Conservation (phyloP, 2,888 invertebrate species). For the Antheraea assamensis region DNA sequence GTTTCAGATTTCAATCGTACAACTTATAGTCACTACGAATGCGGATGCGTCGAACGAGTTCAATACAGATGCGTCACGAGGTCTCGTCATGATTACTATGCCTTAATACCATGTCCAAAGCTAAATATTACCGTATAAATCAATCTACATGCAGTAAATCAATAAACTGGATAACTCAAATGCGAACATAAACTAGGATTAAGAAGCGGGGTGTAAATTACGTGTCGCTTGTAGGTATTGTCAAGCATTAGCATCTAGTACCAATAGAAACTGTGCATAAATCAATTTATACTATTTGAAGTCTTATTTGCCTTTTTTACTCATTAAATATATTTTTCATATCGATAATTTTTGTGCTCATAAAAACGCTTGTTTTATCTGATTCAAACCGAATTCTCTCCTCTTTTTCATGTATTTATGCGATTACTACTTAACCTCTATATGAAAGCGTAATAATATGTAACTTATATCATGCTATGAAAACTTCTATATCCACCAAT, state of each 20-base stretch:
- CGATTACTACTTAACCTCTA: no score
- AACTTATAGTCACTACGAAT: not conserved
- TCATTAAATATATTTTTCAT: no score
- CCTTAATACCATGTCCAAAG: not conserved
- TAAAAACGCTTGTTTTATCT: no score
- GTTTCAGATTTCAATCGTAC: no score
- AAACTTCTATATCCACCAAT: no score
- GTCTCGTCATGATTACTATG: no score
- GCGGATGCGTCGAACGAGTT: not conserved
- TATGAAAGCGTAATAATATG: no score
- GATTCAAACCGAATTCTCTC: no score
- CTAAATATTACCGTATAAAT: not conserved
- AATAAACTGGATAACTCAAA: not conserved
- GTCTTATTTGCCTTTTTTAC: not conserved
- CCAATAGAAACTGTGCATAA: not conserved
- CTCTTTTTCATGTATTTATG: no score
- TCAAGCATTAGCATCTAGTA: not conserved
- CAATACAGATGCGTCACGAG: not conserved
- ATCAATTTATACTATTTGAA: not conserved
- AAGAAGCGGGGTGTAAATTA: not conserved
- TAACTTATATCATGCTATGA: no score
- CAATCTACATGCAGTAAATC: not conserved
- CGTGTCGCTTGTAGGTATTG: not conserved
- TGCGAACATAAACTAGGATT: not conserved
- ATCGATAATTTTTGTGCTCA: no score